phyloP scores from a whole-genome alignment of 1,140 invertebrate species.

The Brachionus rubens region DNA sequence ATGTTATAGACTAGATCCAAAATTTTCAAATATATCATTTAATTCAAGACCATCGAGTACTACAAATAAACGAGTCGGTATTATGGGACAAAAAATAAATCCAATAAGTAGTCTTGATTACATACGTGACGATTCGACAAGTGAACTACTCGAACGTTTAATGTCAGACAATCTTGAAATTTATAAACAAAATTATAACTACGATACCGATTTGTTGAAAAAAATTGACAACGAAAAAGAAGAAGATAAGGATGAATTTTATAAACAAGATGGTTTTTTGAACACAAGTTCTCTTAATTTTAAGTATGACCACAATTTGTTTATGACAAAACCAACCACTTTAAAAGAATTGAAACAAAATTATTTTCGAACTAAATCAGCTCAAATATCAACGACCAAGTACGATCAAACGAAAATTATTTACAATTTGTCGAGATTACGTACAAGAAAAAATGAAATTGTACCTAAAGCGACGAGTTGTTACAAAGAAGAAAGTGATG shows the following conservation, averaged over 20 bases:
- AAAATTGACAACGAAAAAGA: neutral
- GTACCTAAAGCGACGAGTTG: neutral
- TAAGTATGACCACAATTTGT: neutral
- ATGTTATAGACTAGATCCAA: constrained; percentile 28
- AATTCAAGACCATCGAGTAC: neutral
- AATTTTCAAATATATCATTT: neutral
- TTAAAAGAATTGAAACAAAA: neutral
- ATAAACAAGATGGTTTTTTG: neutral
- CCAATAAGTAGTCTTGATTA: neutral
- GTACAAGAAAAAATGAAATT: neutral
- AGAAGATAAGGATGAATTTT: neutral
- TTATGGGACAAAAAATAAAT: constrained; percentile 4
- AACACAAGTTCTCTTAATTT: constrained; percentile 22
- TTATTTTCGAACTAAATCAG: neutral
- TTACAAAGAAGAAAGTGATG: neutral
- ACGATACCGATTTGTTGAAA: constrained; percentile 17
- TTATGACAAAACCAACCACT: neutral
- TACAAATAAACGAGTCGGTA: neutral
- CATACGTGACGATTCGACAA: neutral
- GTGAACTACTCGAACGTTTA: neutral
- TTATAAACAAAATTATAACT: constrained; percentile 23
- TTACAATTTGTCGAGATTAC: constrained; percentile 8
- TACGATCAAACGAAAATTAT: constrained; percentile 2
- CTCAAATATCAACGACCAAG: neutral
- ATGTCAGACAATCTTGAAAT: neutral